Conservation (phyloP, 2,797 vertebrate species). For the Myotis myotis region DNA sequence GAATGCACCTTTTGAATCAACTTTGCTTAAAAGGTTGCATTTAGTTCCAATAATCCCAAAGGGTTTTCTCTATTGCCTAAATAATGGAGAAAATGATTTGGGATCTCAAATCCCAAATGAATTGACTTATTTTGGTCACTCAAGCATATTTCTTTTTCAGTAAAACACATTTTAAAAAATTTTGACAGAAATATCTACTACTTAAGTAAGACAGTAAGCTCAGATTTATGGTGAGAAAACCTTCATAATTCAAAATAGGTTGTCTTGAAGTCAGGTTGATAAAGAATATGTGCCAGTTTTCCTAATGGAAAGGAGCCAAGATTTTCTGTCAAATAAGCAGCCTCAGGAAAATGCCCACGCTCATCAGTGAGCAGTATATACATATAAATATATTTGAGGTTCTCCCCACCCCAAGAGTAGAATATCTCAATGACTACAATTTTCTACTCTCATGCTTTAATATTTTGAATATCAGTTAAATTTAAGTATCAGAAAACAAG, state of each 20-base stretch:
- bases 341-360: neutral
- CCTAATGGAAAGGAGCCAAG: neutral
- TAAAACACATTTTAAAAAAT: slow-evolving; percentile 44
- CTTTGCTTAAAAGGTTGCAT: slow-evolving; percentile 22
- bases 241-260: slow-evolving; percentile 52
- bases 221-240: slow-evolving; percentile 39
- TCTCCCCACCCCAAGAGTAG: neutral
- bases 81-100: neutral
- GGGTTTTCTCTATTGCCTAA: neutral
- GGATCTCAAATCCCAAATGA: neutral
- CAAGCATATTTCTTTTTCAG: slow-evolving; percentile 52
- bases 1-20: slow-evolving; percentile 36
- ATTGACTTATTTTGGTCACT: slow-evolving; percentile 10
- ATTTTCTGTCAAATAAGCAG: slow-evolving; percentile 46
- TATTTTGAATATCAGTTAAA: slow-evolving; percentile 5
- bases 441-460: slow-evolving; percentile 13
- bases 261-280: slow-evolving; percentile 46
- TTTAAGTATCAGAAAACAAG: neutral
- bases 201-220: slow-evolving; percentile 39
- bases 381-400: neutral
- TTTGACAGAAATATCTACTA: slow-evolving; percentile 42
- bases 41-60: slow-evolving; percentile 16
- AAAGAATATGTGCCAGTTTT: slow-evolving; percentile 51
- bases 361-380: neutral
- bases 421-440: neutral